Conservation (phyloP, 2,888 invertebrate genomes). For the Rhorus exstirpatorius region DNA sequence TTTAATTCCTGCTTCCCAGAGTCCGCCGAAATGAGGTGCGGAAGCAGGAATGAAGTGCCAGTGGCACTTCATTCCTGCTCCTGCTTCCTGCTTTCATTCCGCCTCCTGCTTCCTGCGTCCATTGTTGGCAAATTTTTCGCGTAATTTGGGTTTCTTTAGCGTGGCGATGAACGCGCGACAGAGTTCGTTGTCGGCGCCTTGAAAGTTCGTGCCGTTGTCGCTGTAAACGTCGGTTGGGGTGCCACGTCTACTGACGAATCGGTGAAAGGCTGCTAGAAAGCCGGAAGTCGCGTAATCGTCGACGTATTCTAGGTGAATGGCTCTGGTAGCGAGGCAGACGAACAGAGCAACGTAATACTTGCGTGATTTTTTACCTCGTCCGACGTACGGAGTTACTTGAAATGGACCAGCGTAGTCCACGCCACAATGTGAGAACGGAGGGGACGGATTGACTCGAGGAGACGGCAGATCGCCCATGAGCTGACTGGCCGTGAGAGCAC, state of each 20-base stretch:
- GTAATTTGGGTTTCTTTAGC: background rate
- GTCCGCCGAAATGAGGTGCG: constrained; percentile 75
- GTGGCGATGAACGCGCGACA: background rate
- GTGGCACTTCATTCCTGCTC: too few species aligned
- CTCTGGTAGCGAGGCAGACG: background rate
- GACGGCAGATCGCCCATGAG: too few species aligned
- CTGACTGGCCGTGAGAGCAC: background rate
- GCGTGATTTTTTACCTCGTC: background rate
- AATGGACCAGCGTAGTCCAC: background rate
- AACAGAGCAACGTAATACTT: background rate
- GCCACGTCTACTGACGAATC: constrained; percentile 8
- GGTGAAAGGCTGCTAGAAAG: constrained; percentile 12
- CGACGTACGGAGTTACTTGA: background rate
- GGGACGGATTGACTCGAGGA: constrained; percentile 6
- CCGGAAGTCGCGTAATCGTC: too few species aligned
- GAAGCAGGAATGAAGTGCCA: constrained; percentile 73
- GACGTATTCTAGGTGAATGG: constrained; percentile 18
- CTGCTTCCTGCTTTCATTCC: too few species aligned
- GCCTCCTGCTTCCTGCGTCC: too few species aligned
- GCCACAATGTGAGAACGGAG: background rate
- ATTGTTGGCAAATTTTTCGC: background rate
- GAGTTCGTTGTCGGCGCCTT: constrained; percentile 14
- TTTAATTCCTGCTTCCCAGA: too few species aligned
- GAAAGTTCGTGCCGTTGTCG: constrained; percentile 30
- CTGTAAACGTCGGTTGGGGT: too few species aligned